phyloP scores from a whole-genome alignment of 2,888 invertebrate genomes.

The Mimas tiliae region DNA sequence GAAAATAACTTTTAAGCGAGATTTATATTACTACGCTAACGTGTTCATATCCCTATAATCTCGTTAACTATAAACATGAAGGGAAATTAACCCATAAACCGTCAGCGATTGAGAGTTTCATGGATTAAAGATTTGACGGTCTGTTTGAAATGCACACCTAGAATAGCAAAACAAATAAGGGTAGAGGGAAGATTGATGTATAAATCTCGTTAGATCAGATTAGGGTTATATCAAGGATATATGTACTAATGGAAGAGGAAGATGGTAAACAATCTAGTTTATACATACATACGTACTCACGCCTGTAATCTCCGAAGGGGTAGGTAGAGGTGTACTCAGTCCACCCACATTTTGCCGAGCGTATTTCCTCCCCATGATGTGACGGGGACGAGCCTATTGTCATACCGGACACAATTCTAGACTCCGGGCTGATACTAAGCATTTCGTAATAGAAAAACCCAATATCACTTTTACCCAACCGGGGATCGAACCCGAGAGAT shows the following conservation, averaged over 20 bases:
- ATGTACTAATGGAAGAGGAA: conserved; percentile 32
- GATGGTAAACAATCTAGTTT: too few species aligned
- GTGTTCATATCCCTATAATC: conserved; percentile 7
- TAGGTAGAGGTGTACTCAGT: too few species aligned
- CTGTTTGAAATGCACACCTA: conserved; percentile 11
- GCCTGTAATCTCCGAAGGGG: too few species aligned
- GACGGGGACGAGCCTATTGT: too few species aligned
- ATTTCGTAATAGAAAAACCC: too few species aligned
- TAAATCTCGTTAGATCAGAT: conserved; percentile 65
- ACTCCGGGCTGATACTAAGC: too few species aligned
- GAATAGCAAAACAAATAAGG: conserved; percentile 16
- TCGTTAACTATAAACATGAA: conserved; percentile 1
- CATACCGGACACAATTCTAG: too few species aligned
- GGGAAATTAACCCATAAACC: conserved; percentile 1
- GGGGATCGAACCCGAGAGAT: too few species aligned
- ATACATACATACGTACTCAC: too few species aligned
- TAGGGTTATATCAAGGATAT: conserved; percentile 41
- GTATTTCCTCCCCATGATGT: too few species aligned
- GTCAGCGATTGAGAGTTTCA: not conserved
- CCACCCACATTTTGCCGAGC: too few species aligned
- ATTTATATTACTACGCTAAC: conserved; percentile 2
- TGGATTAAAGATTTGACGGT: conserved; percentile 15
- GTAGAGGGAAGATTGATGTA: conserved; percentile 45
- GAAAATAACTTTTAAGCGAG: not conserved
- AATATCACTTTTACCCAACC: too few species aligned